These are phyloP conservation scores for Phyllopteryx taeniolatus DNA, from an alignment of 2,113 vertebrate genomes.

Conservation along the genomic window DNA sequence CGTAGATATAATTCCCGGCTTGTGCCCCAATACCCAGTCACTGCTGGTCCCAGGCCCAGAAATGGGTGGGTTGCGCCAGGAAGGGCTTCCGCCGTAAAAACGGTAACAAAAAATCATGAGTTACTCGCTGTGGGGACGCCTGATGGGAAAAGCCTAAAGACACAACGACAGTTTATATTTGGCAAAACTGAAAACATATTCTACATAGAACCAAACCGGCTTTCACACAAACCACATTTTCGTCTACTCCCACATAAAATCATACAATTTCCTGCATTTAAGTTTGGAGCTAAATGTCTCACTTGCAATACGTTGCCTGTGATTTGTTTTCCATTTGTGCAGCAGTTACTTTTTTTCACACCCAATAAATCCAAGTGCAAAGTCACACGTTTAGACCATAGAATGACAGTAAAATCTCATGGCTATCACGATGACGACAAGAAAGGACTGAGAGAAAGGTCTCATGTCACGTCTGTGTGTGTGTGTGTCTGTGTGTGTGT, in stretches of 20 bases:
- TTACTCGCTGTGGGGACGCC: no score
- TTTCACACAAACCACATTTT: not conserved
- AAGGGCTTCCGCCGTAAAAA: no score
- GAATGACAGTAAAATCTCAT: not conserved
- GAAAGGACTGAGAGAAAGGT: slow-evolving; percentile 43
- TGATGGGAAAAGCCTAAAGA: not conserved
- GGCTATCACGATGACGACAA: slow-evolving; percentile 41
- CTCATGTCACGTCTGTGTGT: slow-evolving; percentile 64
- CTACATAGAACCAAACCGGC: not conserved
- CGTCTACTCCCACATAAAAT: not conserved
- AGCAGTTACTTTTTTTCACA: not conserved
- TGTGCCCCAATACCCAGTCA: no score
- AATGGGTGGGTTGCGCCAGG: no score
- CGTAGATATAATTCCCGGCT: no score
- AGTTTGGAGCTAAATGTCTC: not conserved
- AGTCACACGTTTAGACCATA: not conserved
- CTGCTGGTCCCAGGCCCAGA: no score
- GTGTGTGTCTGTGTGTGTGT: slow-evolving; percentile 49
- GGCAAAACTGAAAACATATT: no score
- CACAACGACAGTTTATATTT: not conserved
- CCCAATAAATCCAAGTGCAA: not conserved
- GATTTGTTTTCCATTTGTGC: not conserved
- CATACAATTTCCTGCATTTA: not conserved
- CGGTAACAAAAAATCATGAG: no score
- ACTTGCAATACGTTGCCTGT: not conserved